A percentile compares a stretch with the other conserved stretches of the same genome.
phyloP scores from a whole-genome alignment of 2,797 vertebrate species.

The Aldrovandia affinis region DNA sequence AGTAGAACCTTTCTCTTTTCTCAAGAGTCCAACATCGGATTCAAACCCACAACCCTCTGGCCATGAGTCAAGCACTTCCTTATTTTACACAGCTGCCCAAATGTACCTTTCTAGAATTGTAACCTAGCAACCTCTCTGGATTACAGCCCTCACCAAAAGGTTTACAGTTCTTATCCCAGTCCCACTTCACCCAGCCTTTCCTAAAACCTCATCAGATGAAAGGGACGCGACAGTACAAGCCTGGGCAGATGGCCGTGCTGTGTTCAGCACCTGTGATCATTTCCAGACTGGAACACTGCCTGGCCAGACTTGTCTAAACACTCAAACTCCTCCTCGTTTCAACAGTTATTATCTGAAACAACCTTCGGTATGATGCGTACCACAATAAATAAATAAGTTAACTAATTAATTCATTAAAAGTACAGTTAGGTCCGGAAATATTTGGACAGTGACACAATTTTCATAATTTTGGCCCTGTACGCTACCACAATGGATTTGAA shows the following conservation, averaged over 20 bases:
- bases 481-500: too few species aligned
- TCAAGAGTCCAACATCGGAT: background rate
- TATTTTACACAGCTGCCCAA: background rate
- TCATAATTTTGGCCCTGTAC: too few species aligned
- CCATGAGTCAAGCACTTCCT: background rate
- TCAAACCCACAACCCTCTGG: background rate
- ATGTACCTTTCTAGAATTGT: background rate
- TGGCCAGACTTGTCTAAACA: constrained; percentile 3
- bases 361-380: background rate
- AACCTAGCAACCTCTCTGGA: background rate
- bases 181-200: background rate
- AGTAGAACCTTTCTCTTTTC: background rate
- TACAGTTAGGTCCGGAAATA: too few species aligned
- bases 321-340: background rate
- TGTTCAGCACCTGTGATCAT: background rate
- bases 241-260: background rate
- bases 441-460: too few species aligned
- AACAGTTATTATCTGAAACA: background rate
- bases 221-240: background rate
- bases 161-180: background rate
- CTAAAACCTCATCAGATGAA: background rate
- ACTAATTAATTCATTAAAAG: too few species aligned
- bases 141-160: background rate
- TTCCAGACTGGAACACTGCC: background rate
- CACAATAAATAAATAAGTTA: background rate